Evolutionary conservation across 2,797 vertebrate genomes (phyloP).

Genomic region (Aphelocoma californica): DNA sequence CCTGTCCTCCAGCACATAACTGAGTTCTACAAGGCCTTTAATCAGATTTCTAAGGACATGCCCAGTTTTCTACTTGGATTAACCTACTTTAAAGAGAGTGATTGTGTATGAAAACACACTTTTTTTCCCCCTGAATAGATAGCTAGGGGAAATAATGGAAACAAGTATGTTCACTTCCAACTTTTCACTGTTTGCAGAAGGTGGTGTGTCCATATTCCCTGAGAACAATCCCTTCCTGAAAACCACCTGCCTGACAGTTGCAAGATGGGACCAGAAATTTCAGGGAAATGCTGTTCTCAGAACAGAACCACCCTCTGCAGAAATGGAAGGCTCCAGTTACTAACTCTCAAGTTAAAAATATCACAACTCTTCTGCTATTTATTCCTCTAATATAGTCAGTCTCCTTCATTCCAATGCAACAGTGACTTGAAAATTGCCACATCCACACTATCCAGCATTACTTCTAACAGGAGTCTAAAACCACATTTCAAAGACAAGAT

Average conservation of each 20-base stretch:
- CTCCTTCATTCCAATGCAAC: neutral
- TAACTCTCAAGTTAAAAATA: neutral
- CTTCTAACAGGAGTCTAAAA: neutral
- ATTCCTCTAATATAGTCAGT: neutral
- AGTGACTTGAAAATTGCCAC: neutral
- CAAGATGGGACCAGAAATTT: neutral
- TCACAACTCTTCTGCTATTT: neutral
- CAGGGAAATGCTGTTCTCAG: neutral
- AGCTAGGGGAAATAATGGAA: neutral
- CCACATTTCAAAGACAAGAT: neutral
- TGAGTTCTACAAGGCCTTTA: neutral
- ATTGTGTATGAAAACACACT: neutral
- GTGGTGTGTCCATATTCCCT: neutral
- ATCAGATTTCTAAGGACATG: neutral
- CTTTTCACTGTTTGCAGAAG: neutral
- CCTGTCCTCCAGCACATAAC: neutral
- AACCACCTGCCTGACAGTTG: neutral
- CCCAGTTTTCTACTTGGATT: neutral
- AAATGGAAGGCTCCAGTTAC: neutral
- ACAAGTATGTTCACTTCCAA: neutral
- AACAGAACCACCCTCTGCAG: neutral
- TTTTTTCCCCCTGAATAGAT: neutral
- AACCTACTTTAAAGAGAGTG: neutral
- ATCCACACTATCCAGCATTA: neutral
- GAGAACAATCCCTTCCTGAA: neutral